These are phyloP conservation scores for Blastomussa wellsi DNA, from an alignment of 92 coral and sea anemone species.

Conservation along the genomic window DNA sequence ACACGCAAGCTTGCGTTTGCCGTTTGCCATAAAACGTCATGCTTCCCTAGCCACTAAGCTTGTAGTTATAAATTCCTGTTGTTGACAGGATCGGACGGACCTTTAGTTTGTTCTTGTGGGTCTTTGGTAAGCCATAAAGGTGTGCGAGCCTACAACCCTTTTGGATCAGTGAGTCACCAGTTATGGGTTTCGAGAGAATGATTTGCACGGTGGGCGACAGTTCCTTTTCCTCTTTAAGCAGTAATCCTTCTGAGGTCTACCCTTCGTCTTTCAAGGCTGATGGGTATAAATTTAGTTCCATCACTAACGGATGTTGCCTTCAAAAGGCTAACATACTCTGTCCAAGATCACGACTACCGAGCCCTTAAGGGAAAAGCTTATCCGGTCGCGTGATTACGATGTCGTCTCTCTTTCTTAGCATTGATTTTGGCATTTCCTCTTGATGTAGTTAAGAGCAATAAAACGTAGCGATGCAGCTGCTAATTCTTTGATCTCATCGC, in stretches of 20 bases:
- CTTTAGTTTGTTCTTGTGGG: constrained; percentile 28
- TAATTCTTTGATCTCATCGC: constrained; percentile 34
- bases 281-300: constrained; percentile 21
- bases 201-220: constrained; percentile 6
- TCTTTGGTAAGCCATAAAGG: constrained; percentile 49
- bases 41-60: too few species aligned
- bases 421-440: constrained; percentile 36
- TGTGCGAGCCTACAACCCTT: constrained; percentile 50
- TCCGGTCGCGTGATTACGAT: constrained; percentile 33
- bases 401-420: constrained; percentile 31
- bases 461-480: constrained; percentile 42
- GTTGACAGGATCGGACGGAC: constrained; percentile 30
- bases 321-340: constrained; percentile 38
- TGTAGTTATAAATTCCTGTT: too few species aligned
- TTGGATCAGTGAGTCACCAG: constrained; percentile 34
- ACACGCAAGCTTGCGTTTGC: too few species aligned
- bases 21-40: too few species aligned
- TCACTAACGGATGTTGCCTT: constrained; percentile 39
- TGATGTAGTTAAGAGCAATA: constrained; percentile 34
- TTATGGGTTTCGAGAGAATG: constrained; percentile 32
- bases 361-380: too few species aligned
- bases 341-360: constrained; percentile 37
- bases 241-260: constrained; percentile 36
- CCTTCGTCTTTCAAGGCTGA: constrained; percentile 26
- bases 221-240: constrained; percentile 42